Percentiles rank a stretch among this genome's conserved stretches.
phyloP scores from a whole-genome alignment of 2,113 vertebrate species.

The Lichenostomus cassidix region DNA sequence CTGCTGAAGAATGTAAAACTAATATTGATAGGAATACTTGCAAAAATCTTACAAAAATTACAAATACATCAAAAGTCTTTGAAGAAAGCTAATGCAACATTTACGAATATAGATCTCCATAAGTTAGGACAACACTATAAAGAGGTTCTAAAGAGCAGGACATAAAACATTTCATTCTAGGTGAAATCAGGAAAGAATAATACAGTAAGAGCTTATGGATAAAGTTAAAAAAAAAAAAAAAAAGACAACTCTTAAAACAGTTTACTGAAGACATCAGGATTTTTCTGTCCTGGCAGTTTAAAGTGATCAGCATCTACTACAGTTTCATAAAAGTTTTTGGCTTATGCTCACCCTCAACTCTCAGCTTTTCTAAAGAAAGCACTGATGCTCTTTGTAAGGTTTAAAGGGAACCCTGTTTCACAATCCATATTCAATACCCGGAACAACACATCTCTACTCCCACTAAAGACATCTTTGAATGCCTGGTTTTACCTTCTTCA shows the following conservation, averaged over 20 bases:
- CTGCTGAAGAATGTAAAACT: background rate
- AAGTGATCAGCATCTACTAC: background rate
- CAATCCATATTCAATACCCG: background rate
- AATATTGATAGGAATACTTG: background rate
- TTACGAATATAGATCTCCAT: background rate
- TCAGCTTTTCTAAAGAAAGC: background rate
- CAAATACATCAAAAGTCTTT: background rate
- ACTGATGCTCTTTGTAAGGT: background rate
- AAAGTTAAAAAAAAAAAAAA: background rate
- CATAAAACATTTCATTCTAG: background rate
- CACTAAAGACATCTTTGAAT: background rate
- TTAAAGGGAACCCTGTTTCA: background rate
- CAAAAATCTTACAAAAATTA: background rate
- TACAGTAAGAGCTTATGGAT: background rate
- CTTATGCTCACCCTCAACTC: background rate
- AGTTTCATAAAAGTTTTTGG: background rate
- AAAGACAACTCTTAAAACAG: background rate
- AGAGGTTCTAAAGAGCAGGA: background rate
- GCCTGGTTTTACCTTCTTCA: background rate
- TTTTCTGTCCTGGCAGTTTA: background rate
- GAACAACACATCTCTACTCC: background rate
- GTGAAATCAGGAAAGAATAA: background rate
- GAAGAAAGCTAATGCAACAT: background rate
- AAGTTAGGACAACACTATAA: background rate
- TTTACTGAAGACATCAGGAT: background rate